Conservation (phyloP, 2,797 vertebrate genomes). For the Brotogeris chrysoptera region DNA sequence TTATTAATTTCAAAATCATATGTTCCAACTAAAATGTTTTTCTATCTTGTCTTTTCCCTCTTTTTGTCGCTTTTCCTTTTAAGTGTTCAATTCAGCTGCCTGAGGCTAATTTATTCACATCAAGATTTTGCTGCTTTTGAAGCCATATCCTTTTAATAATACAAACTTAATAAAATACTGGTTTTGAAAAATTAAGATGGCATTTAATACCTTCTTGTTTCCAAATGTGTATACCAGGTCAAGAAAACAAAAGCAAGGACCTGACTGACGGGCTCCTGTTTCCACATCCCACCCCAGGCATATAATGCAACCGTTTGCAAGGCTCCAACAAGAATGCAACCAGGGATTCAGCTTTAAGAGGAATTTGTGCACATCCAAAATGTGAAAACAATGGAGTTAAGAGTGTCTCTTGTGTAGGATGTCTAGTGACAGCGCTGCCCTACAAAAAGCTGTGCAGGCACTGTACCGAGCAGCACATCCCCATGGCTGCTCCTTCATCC, state of each 20-base stretch:
- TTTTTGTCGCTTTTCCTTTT: not conserved
- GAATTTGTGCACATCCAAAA: not conserved
- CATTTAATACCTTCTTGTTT: not conserved
- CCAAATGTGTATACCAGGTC: not conserved
- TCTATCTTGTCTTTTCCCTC: not conserved
- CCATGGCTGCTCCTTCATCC: not conserved
- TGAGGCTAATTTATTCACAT: not conserved
- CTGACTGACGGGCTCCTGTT: not conserved
- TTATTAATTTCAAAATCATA: not conserved
- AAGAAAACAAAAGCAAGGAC: not conserved
- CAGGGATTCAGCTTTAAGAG: not conserved
- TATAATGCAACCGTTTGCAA: fast-evolving
- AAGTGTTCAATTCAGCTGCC: not conserved
- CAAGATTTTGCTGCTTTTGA: not conserved
- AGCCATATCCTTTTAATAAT: not conserved
- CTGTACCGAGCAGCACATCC: fast-evolving
- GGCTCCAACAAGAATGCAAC: fast-evolving
- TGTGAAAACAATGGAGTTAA: fast-evolving
- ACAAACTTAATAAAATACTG: not conserved
- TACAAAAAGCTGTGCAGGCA: not conserved
- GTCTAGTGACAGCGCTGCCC: not conserved
- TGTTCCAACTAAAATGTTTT: not conserved
- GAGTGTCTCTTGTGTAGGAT: not conserved
- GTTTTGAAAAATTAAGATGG: not conserved
- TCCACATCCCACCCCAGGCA: too few species aligned